Percentiles rank a stretch among this genome's conserved stretches.
Evolutionary conservation across 2,888 invertebrate genomes (phyloP).

Genomic region (Drosophila subquinaria): DNA sequence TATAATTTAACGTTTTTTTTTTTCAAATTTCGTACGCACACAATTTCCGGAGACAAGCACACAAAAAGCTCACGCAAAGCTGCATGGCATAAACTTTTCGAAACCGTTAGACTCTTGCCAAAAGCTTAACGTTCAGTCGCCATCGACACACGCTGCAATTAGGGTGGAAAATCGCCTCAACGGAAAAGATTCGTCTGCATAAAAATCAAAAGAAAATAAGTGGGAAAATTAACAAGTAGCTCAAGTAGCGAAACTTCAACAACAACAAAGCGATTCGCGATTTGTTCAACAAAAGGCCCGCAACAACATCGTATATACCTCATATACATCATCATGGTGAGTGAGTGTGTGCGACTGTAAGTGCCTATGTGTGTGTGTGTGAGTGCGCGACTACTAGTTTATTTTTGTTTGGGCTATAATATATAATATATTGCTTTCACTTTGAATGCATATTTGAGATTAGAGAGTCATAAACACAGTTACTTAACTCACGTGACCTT

Average conservation of each 20-base stretch:
- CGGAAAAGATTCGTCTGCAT: conserved; percentile 21
- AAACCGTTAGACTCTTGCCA: conserved; percentile 66
- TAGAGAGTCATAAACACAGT: conserved; percentile 23
- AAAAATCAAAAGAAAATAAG: conserved; percentile 16
- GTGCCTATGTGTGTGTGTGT: conserved; percentile 21
- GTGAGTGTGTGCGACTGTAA: conserved; percentile 38
- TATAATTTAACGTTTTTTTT: conserved; percentile 6
- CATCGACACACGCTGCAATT: conserved; percentile 66
- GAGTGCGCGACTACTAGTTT: conserved; percentile 30
- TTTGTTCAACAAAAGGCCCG: conserved; percentile 59
- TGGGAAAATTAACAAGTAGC: conserved; percentile 33
- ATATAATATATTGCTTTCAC: conserved; percentile 57
- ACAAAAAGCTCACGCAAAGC: conserved; percentile 63
- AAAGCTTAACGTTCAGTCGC: conserved; percentile 65
- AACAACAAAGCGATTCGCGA: conserved; percentile 49
- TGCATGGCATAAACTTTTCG: conserved; percentile 56
- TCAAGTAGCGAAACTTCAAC: conserved; percentile 31
- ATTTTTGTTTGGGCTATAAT: conserved; percentile 41
- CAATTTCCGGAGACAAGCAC: conserved; percentile 2
- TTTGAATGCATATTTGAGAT: conserved; percentile 40
- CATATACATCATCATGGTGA: conserved; percentile 75
- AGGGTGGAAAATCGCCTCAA: conserved; percentile 63
- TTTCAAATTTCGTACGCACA: conserved; percentile 4
- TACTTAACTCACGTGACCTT: conserved; percentile 42
- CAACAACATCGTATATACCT: conserved; percentile 56